Evolutionary conservation across 2,113 vertebrate species (phyloP).

Genomic region (Galemys pyrenaicus): DNA sequence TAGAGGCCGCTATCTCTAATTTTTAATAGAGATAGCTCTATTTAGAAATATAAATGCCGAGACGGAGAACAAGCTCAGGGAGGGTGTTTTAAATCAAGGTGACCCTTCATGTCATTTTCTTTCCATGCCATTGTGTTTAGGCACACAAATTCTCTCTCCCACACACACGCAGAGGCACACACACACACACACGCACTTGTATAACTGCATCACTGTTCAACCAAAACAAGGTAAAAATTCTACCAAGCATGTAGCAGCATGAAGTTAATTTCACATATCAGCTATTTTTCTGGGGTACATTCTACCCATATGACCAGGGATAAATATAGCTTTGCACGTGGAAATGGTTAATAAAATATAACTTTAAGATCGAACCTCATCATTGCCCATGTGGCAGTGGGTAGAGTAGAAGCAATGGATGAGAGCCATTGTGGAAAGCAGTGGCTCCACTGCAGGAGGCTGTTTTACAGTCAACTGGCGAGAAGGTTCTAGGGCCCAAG

Average conservation of each 20-base stretch:
- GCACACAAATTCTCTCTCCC: background rate
- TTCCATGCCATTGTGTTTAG: background rate
- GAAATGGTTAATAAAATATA: background rate
- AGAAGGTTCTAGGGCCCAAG: background rate
- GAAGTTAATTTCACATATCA: background rate
- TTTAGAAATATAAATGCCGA: conserved; percentile 58
- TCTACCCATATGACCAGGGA: background rate
- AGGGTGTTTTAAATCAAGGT: conserved; percentile 50
- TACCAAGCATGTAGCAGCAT: background rate
- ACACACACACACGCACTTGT: background rate
- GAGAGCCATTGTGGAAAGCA: no score
- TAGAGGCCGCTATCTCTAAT: conserved; percentile 42
- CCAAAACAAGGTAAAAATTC: background rate
- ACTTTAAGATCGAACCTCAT: background rate
- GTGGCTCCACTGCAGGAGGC: background rate
- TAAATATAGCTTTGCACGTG: background rate
- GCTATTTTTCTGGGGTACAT: background rate
- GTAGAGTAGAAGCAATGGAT: background rate
- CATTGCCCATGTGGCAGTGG: background rate
- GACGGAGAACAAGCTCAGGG: background rate
- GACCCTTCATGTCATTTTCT: background rate
- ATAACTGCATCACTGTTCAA: background rate
- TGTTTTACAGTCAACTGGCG: background rate
- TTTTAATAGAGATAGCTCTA: conserved; percentile 65
- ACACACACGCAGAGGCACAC: background rate